A percentile compares a stretch with the other conserved stretches of the same genome.
Conservation (phyloP, 2,113 vertebrate species). For the Solenodon paradoxus region DNA sequence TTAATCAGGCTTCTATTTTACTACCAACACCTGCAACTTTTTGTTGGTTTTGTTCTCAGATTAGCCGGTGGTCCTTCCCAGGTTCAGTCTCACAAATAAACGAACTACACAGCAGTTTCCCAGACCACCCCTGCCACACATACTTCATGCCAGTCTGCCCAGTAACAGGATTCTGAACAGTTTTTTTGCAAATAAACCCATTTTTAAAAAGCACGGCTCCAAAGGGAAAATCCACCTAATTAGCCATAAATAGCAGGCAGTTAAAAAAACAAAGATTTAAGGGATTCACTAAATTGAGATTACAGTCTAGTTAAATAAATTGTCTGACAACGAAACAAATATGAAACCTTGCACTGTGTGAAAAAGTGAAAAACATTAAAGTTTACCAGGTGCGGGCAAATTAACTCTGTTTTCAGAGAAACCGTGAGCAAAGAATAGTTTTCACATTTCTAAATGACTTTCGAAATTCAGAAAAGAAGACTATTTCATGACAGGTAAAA, state of each 20-base stretch:
- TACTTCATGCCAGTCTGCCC: not conserved
- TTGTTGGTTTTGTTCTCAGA: not conserved
- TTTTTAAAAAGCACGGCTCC: not conserved
- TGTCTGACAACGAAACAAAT: not conserved
- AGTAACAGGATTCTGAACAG: not conserved
- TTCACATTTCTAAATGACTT: not conserved
- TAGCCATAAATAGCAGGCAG: not conserved
- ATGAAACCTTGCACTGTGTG: not conserved
- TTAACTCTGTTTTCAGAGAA: not conserved
- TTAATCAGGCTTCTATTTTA: not conserved
- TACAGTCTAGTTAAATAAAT: not conserved
- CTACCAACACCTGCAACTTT: not conserved
- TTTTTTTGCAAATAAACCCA: not conserved
- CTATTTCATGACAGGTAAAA: not conserved
- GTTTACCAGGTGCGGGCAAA: not conserved
- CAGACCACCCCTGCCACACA: not conserved
- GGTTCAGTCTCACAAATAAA: not conserved
- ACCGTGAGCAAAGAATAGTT: not conserved
- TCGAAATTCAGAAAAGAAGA: not conserved
- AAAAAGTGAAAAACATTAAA: not conserved
- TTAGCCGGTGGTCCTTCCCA: not conserved
- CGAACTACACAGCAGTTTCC: not conserved
- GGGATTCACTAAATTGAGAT: not conserved
- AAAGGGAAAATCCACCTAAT: not conserved
- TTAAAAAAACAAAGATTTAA: not conserved